Conservation (phyloP, 2,797 vertebrate species). For the Florisuga fusca region DNA sequence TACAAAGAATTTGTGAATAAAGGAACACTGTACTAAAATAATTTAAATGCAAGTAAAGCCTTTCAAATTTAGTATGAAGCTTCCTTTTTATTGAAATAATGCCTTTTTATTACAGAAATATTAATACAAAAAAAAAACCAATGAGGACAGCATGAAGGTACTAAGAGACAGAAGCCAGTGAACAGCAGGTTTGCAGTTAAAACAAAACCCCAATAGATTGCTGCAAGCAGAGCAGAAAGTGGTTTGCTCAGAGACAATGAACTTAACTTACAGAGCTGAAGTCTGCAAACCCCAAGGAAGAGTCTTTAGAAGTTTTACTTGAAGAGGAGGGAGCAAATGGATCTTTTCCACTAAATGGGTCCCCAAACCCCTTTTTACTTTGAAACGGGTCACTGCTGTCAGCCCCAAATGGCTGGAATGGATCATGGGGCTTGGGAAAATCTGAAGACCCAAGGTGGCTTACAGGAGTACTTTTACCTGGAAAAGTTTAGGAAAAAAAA, state of each 20-base stretch:
- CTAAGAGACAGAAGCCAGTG: constrained; percentile 47
- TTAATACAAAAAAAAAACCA: constrained; percentile 63
- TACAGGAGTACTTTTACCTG: constrained; percentile 96
- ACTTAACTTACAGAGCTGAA: constrained; percentile 96
- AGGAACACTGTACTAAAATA: constrained; percentile 28
- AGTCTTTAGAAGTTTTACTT: constrained; percentile 91
- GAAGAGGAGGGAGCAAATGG: constrained; percentile 91
- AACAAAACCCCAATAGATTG: constrained; percentile 61
- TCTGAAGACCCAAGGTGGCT: constrained; percentile 86
- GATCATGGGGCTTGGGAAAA: constrained; percentile 89
- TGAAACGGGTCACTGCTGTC: constrained; percentile 91
- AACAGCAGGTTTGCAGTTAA: constrained; percentile 43
- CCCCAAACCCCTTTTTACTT: constrained; percentile 92
- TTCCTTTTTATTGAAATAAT: constrained; percentile 72
- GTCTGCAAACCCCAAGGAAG: constrained; percentile 89
- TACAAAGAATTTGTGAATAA: constrained; percentile 29
- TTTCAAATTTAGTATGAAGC: constrained; percentile 50
- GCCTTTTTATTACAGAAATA: constrained; percentile 74
- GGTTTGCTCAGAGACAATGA: constrained; percentile 72
- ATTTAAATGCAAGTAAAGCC: constrained; percentile 56
- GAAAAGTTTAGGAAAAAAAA: constrained; percentile 65
- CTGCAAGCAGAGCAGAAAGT: constrained; percentile 68
- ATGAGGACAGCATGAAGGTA: constrained; percentile 52
- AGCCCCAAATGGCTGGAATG: constrained; percentile 93
- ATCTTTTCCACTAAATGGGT: constrained; percentile 98